These are phyloP conservation scores for Itoplectis maculator DNA, from an alignment of 2,888 invertebrate species.

Conservation along the genomic window DNA sequence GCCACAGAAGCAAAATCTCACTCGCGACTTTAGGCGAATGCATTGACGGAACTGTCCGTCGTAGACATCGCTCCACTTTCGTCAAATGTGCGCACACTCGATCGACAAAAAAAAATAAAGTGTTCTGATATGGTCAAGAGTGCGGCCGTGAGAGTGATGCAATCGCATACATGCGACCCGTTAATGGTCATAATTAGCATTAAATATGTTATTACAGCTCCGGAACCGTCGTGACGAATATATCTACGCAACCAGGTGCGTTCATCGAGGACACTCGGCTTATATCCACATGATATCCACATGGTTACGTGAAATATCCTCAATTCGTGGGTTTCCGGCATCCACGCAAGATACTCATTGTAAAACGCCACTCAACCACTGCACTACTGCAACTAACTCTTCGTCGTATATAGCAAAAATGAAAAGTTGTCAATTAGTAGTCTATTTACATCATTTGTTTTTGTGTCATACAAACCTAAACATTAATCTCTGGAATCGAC, in stretches of 20 bases:
- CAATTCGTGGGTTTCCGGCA: conserved; percentile 38
- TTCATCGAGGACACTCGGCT: conserved; percentile 63
- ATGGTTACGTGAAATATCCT: conserved; percentile 37
- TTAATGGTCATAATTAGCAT: conserved; percentile 77
- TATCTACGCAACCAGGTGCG: conserved; percentile 67
- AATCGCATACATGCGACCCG: conserved; percentile 70
- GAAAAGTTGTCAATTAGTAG: too few relatives aligned
- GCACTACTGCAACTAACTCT: too few relatives aligned
- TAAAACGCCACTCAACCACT: too few relatives aligned
- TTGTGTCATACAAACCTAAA: too few relatives aligned
- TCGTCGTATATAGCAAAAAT: too few relatives aligned
- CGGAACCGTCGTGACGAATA: conserved; percentile 35
- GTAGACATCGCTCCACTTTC: conserved; percentile 65
- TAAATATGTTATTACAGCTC: conserved; percentile 73
- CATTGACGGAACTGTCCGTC: conserved; percentile 12
- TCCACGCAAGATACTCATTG: neutral
- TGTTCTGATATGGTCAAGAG: conserved; percentile 70
- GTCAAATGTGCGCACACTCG: conserved; percentile 62
- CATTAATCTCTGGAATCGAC: too few relatives aligned
- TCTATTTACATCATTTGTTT: too few relatives aligned
- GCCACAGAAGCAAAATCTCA: conserved; percentile 40
- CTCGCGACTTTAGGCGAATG: neutral
- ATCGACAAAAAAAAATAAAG: conserved; percentile 44
- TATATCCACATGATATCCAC: neutral
- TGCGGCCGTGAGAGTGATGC: conserved; percentile 71